Conservation (phyloP, 1,140 invertebrate genomes). For the Proctacanthus coquilletti region DNA sequence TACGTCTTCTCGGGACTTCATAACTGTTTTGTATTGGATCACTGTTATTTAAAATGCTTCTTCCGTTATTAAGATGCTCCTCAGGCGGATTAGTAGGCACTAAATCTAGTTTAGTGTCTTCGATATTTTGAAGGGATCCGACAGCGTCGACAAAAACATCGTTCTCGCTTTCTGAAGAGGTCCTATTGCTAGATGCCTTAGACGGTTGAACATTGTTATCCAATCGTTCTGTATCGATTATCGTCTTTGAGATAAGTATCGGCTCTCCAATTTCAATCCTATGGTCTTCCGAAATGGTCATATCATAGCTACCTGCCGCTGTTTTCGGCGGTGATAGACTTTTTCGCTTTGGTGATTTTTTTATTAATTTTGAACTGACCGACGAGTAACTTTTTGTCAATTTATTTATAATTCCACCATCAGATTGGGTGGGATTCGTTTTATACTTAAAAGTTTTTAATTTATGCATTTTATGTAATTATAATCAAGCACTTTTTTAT, state of each 20-base stretch:
- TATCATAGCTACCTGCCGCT: slow-evolving; percentile 24
- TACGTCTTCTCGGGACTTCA: neutral
- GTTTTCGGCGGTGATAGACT: slow-evolving; percentile 13
- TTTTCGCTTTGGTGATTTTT: slow-evolving; percentile 17
- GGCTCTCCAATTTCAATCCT: slow-evolving; percentile 26
- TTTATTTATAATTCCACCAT: slow-evolving; percentile 13
- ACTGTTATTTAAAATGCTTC: neutral
- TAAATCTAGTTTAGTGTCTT: slow-evolving; percentile 3
- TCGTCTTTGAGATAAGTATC: slow-evolving; percentile 27
- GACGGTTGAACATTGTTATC: slow-evolving; percentile 7
- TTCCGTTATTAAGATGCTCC: neutral
- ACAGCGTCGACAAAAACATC: slow-evolving; percentile 23
- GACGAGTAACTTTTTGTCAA: slow-evolving; percentile 26
- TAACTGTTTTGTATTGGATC: slow-evolving; percentile 4
- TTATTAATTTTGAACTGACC: slow-evolving; percentile 12
- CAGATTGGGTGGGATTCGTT: slow-evolving; percentile 14
- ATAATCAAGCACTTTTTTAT: neutral
- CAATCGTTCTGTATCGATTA: slow-evolving; percentile 23
- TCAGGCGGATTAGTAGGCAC: no score
- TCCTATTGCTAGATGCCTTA: neutral
- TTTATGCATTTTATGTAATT: slow-evolving; percentile 19
- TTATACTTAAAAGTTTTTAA: slow-evolving; percentile 25
- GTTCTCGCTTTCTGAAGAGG: slow-evolving; percentile 16
- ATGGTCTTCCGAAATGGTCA: slow-evolving; percentile 29
- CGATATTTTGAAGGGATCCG: slow-evolving; percentile 8